Evolutionary conservation across 37 sponge, comb jelly and placozoan genomes (phyloP).

Genomic region (Agelas oroides): DNA sequence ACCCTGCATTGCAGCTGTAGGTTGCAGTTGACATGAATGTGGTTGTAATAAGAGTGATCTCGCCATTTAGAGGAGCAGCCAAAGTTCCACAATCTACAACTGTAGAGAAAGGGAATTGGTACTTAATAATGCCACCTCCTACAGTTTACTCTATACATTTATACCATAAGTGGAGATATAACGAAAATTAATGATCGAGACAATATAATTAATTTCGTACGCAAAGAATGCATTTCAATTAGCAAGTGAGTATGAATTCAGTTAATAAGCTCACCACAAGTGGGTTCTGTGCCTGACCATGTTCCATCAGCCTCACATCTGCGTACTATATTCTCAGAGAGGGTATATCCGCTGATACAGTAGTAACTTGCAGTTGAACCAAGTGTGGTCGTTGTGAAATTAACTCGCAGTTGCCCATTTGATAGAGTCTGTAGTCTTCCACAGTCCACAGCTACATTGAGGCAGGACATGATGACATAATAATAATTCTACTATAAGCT

Average conservation of each 20-base stretch:
- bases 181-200: no score
- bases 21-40: neutral
- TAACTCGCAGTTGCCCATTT: slow-evolving; percentile 33
- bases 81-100: neutral
- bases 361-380: slow-evolving; percentile 21
- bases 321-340: slow-evolving; percentile 13
- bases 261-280: neutral
- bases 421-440: slow-evolving; percentile 11
- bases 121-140: no score
- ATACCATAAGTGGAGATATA: no score
- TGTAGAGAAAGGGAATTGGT: no score
- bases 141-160: no score
- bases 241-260: no score
- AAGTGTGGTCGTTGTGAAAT: slow-evolving; percentile 19
- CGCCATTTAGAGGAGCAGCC: neutral
- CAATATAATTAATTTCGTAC: no score
- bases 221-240: no score
- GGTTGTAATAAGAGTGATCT: neutral
- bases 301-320: slow-evolving; percentile 20
- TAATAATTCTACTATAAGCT: no score
- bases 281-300: slow-evolving; percentile 36
- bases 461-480: no score
- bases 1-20: no score
- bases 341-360: slow-evolving; percentile 38
- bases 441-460: slow-evolving; percentile 54